Evolutionary conservation across 2,113 vertebrate species (phyloP).

Genomic region (Perognathus longimembris): DNA sequence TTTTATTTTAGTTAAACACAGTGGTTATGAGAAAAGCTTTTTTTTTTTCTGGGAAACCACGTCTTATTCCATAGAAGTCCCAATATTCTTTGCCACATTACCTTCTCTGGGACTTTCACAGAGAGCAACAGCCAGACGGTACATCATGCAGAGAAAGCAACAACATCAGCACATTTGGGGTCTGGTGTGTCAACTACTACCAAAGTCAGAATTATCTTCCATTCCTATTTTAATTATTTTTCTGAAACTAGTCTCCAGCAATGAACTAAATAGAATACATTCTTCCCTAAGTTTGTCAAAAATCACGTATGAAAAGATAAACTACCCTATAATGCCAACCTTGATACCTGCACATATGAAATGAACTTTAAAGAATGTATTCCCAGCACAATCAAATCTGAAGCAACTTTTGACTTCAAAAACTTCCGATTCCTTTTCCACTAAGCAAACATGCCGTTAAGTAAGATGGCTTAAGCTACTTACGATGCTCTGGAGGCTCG

Average conservation of each 20-base stretch:
- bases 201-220: constrained; percentile 11
- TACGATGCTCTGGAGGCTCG: constrained; percentile 50
- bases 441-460: constrained; percentile 46
- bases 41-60: not conserved
- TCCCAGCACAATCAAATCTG: constrained; percentile 24
- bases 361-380: constrained; percentile 67
- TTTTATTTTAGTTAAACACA: not conserved
- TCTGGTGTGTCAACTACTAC: not conserved
- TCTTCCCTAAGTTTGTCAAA: not conserved
- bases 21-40: not conserved
- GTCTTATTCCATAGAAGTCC: not conserved
- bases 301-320: not conserved
- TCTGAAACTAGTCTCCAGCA: not conserved
- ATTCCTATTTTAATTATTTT: not conserved
- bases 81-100: not conserved
- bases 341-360: constrained; percentile 34
- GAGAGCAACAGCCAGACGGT: not conserved
- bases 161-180: not conserved
- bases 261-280: not conserved
- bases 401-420: constrained; percentile 68
- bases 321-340: not conserved
- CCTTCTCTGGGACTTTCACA: not conserved
- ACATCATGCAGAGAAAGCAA: not conserved
- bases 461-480: constrained; percentile 41
- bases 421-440: constrained; percentile 32